These are phyloP conservation scores for Mesocricetus auratus DNA, from an alignment of 2,113 vertebrate genomes.

Conservation along the genomic window DNA sequence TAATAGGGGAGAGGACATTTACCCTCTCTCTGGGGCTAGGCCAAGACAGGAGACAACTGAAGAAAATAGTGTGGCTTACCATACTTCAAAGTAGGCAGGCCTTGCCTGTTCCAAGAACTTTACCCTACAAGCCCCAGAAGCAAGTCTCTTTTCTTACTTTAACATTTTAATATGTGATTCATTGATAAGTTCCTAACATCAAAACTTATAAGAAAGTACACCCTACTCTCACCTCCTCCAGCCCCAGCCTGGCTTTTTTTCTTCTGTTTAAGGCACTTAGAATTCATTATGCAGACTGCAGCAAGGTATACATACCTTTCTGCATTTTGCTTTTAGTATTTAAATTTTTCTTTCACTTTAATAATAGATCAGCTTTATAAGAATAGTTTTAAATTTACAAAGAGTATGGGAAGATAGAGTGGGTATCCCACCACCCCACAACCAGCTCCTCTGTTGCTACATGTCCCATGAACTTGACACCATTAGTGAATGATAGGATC, in stretches of 20 bases:
- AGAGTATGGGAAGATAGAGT: neutral
- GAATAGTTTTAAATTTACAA: neutral
- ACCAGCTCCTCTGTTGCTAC: neutral
- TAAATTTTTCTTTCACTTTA: neutral
- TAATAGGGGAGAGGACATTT: neutral
- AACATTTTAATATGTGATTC: neutral
- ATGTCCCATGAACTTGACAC: neutral
- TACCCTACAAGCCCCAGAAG: neutral
- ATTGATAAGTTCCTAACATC: neutral
- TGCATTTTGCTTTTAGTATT: neutral
- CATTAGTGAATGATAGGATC: neutral
- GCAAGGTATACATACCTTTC: rapidly evolving
- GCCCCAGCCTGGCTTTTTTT: neutral
- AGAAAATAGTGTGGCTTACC: neutral
- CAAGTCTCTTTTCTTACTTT: neutral
- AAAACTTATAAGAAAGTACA: neutral
- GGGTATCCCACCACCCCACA: neutral
- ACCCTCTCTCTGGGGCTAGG: neutral
- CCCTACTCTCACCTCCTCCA: too few relatives aligned
- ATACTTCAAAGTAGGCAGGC: neutral
- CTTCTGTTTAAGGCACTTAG: neutral
- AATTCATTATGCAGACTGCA: too few relatives aligned
- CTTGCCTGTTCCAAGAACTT: neutral
- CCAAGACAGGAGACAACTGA: too few relatives aligned
- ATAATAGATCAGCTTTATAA: neutral